Percentiles rank a stretch among this genome's conserved stretches.
Evolutionary conservation across 2,888 invertebrate genomes (phyloP).

Genomic region (Eupeodes luniger): DNA sequence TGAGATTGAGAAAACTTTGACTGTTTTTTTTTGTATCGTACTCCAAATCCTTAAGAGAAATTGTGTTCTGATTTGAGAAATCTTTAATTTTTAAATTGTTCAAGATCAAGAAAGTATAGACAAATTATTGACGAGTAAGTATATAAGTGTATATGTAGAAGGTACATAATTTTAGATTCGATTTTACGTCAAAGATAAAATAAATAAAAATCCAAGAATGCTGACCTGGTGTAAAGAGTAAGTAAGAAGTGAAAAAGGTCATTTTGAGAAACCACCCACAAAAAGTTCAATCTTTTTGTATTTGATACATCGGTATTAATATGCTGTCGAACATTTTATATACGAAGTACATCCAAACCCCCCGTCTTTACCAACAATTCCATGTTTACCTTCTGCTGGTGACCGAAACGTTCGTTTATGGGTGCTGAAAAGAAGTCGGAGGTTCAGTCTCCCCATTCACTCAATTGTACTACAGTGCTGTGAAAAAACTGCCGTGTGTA

Average conservation of each 20-base stretch:
- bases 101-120: too few relatives aligned
- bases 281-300: constrained; percentile 40
- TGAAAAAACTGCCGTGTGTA: neutral
- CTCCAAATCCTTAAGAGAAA: too few relatives aligned
- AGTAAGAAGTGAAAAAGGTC: constrained; percentile 1
- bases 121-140: too few relatives aligned
- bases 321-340: constrained; percentile 57
- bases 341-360: constrained; percentile 27
- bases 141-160: too few relatives aligned
- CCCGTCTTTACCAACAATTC: constrained; percentile 28
- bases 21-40: too few relatives aligned
- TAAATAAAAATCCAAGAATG: neutral
- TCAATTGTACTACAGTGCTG: neutral
- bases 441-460: neutral
- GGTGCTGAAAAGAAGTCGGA: neutral
- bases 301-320: constrained; percentile 37
- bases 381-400: constrained; percentile 61
- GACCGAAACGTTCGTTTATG: constrained; percentile 48
- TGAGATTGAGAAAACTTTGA: too few relatives aligned
- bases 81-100: too few relatives aligned
- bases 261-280: constrained; percentile 27
- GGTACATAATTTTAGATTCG: constrained; percentile 1
- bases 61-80: too few relatives aligned
- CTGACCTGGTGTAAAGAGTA: constrained; percentile 3
- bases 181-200: neutral